A percentile compares a stretch with the other conserved stretches of the same genome.
Evolutionary conservation across 2,888 invertebrate species (phyloP).

Genomic region (Meteorus colon): DNA sequence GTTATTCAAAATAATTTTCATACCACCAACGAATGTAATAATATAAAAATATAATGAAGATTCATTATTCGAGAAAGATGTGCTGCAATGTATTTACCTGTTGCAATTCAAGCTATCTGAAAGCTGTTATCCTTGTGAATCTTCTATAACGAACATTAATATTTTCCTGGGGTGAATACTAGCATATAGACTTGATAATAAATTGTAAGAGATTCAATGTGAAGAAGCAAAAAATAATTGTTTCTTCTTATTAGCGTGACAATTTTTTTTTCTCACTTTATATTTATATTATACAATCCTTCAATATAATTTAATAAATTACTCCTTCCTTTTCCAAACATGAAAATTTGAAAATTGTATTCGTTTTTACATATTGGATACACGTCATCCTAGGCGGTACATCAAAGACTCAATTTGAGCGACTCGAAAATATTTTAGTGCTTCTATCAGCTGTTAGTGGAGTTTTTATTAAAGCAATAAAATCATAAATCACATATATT

Average conservation of each 20-base stretch:
- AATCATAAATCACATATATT: constrained; percentile 22
- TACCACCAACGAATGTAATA: not conserved
- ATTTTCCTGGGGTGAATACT: not conserved
- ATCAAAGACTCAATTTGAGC: constrained; percentile 5
- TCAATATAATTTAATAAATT: not conserved
- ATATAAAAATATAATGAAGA: not conserved
- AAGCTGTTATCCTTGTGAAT: constrained; percentile 3
- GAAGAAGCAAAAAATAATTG: not conserved
- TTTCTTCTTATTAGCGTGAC: not conserved
- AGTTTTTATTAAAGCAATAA: constrained; percentile 22
- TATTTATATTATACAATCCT: not conserved
- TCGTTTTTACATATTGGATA: not conserved
- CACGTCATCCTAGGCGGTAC: constrained; percentile 1
- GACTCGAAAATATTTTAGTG: constrained; percentile 18
- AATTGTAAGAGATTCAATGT: not conserved
- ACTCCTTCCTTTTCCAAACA: not conserved
- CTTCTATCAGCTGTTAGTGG: not conserved
- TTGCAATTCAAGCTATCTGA: not conserved
- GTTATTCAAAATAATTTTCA: not conserved
- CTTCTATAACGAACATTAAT: not conserved
- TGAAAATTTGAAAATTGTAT: not conserved
- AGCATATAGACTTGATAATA: not conserved
- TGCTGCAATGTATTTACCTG: not conserved
- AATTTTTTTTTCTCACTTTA: not conserved
- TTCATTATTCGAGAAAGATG: not conserved